Evolutionary conservation across 1,140 invertebrate species (phyloP).

Genomic region (Cylas formicarius): DNA sequence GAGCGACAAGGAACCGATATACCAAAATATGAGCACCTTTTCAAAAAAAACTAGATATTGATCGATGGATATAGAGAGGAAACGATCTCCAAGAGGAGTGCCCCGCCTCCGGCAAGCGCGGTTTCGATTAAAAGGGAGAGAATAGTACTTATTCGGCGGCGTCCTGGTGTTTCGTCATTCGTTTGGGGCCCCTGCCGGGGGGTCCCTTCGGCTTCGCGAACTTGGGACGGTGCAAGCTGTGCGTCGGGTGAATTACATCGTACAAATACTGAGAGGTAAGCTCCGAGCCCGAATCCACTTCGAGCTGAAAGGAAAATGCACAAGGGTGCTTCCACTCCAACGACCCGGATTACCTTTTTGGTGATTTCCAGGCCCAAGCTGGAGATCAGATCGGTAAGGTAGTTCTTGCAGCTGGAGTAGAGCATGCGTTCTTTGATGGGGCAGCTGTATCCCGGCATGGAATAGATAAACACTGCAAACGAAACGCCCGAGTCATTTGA

Average conservation of each 20-base stretch:
- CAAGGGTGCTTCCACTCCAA: neutral
- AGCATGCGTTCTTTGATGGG: constrained; percentile 95
- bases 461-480: constrained; percentile 91
- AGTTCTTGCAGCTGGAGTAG: constrained; percentile 93
- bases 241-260: constrained; percentile 92
- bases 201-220: constrained; percentile 95
- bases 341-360: constrained; percentile 87
- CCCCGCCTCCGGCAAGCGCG: too few relatives aligned
- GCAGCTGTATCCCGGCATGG: constrained; percentile 91
- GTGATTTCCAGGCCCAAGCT: constrained; percentile 63
- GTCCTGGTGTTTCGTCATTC: constrained; percentile 70
- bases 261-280: constrained; percentile 82
- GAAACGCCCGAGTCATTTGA: constrained; percentile 30
- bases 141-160: too few relatives aligned
- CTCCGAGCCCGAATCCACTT: constrained; percentile 84
- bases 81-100: too few relatives aligned
- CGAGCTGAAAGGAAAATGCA: constrained; percentile 59
- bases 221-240: constrained; percentile 79
- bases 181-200: constrained; percentile 81
- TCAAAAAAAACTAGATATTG: too few relatives aligned
- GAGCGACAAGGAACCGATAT: too few relatives aligned
- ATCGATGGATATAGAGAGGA: too few relatives aligned
- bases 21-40: too few relatives aligned
- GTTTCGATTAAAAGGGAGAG: too few relatives aligned
- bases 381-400: constrained; percentile 73